Conservation (phyloP, 1,140 invertebrate species). For the Bicyclus anynana region DNA sequence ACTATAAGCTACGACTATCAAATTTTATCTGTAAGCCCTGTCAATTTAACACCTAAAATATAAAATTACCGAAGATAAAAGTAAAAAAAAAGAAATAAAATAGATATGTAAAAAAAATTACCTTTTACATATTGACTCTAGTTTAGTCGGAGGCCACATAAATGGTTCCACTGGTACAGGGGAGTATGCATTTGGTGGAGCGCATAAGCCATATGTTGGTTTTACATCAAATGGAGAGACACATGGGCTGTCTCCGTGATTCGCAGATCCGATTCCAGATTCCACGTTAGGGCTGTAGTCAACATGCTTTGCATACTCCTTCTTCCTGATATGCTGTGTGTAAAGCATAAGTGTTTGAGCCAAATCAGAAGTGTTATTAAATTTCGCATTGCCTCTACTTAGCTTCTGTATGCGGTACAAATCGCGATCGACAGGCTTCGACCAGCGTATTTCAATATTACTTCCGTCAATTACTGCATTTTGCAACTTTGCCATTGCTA, state of each 20-base stretch:
- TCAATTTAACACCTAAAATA: no score
- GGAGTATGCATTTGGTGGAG: no score
- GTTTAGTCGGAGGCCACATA: constrained; percentile 54
- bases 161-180: constrained; percentile 41
- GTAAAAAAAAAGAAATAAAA: no score
- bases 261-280: constrained; percentile 52
- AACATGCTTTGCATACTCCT: constrained; percentile 53
- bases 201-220: constrained; percentile 4
- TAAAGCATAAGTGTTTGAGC: constrained; percentile 63
- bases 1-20: no score
- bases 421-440: constrained; percentile 64
- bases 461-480: constrained; percentile 62
- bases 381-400: constrained; percentile 66
- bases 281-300: constrained; percentile 51
- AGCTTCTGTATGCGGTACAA: constrained; percentile 61
- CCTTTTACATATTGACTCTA: constrained; percentile 64
- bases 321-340: constrained; percentile 62
- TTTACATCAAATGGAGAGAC: constrained; percentile 41
- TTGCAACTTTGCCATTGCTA: constrained; percentile 61
- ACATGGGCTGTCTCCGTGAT: constrained; percentile 45
- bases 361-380: constrained; percentile 57
- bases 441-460: constrained; percentile 60
- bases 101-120: constrained; percentile 14
- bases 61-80: no score
- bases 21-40: no score